Percentiles rank a stretch among this genome's conserved stretches.
phyloP scores from a whole-genome alignment of 1,140 invertebrate genomes.

The Harlomillsia oculata region DNA sequence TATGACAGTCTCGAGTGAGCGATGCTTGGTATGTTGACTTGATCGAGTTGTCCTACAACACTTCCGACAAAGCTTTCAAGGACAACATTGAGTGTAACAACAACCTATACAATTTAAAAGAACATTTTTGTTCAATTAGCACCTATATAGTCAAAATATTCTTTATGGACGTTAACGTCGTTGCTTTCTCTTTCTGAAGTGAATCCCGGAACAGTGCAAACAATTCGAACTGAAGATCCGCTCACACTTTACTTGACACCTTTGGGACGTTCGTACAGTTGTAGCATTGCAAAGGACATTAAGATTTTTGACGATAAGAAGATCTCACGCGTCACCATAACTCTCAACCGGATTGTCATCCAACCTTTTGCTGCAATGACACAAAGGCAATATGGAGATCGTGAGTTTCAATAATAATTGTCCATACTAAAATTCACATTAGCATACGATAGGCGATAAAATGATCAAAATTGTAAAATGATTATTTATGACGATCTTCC shows the following conservation, averaged over 20 bases:
- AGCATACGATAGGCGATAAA: background rate
- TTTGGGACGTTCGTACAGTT: conserved; percentile 70
- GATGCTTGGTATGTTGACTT: conserved; percentile 73
- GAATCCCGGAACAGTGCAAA: conserved; percentile 21
- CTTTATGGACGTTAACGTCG: no score
- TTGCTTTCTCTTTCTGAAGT: no score
- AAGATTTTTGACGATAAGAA: conserved; percentile 30
- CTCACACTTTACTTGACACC: conserved; percentile 68
- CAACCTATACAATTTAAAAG: background rate
- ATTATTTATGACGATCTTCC: background rate
- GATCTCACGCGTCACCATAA: conserved; percentile 23
- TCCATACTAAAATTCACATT: background rate
- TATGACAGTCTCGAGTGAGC: conserved; percentile 59
- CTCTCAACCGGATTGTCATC: conserved; percentile 23
- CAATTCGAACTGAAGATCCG: conserved; percentile 27
- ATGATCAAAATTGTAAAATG: no score
- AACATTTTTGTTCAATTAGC: background rate
- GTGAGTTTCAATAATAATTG: conserved; percentile 22
- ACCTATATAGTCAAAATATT: background rate
- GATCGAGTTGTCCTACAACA: conserved; percentile 54
- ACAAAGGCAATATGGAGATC: conserved; percentile 29
- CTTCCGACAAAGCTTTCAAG: conserved; percentile 45
- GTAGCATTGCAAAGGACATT: conserved; percentile 39
- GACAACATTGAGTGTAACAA: background rate
- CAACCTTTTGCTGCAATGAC: conserved; percentile 36